These are phyloP conservation scores for Cecidostiba fungosa DNA, from an alignment of 2,888 invertebrate species.

Conservation along the genomic window DNA sequence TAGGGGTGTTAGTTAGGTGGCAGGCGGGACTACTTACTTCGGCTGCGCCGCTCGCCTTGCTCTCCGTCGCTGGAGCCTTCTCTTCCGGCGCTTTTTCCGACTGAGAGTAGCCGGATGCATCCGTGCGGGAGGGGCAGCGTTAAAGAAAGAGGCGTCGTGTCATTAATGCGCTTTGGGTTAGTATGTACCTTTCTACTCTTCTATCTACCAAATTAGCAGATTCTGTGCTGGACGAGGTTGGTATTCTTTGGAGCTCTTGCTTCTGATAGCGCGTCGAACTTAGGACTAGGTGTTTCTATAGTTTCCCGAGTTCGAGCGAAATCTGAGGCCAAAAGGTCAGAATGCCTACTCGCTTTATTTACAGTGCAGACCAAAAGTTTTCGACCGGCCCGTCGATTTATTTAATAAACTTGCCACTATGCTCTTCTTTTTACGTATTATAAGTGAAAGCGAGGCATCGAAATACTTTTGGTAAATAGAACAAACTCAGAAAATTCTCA, in stretches of 20 bases:
- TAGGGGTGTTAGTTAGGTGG: slow-evolving; percentile 71
- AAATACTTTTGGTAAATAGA: slow-evolving; percentile 28
- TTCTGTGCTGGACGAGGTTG: neutral
- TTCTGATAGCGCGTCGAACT: neutral
- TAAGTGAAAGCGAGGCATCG: neutral
- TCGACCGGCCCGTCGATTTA: neutral
- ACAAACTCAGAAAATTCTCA: neutral
- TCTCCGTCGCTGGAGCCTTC: slow-evolving; percentile 40
- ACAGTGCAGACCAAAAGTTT: slow-evolving; percentile 36
- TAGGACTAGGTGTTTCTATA: neutral
- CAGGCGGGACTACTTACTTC: slow-evolving; percentile 75
- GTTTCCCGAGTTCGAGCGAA: neutral
- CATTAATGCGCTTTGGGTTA: slow-evolving; percentile 58
- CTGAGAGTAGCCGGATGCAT: slow-evolving; percentile 28
- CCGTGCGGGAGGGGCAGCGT: slow-evolving; percentile 52
- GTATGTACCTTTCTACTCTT: slow-evolving; percentile 21
- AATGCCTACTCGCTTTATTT: slow-evolving; percentile 24
- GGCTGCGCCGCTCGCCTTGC: slow-evolving; percentile 42
- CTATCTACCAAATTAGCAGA: slow-evolving; percentile 1
- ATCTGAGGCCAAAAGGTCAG: slow-evolving; percentile 13
- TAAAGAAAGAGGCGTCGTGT: slow-evolving; percentile 62
- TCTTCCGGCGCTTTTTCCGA: slow-evolving; percentile 60
- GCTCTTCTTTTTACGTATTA: neutral
- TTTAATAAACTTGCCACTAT: neutral
- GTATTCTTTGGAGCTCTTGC: neutral